Evolutionary conservation across 2,888 invertebrate genomes (phyloP).

Genomic region (Allacma fusca): DNA sequence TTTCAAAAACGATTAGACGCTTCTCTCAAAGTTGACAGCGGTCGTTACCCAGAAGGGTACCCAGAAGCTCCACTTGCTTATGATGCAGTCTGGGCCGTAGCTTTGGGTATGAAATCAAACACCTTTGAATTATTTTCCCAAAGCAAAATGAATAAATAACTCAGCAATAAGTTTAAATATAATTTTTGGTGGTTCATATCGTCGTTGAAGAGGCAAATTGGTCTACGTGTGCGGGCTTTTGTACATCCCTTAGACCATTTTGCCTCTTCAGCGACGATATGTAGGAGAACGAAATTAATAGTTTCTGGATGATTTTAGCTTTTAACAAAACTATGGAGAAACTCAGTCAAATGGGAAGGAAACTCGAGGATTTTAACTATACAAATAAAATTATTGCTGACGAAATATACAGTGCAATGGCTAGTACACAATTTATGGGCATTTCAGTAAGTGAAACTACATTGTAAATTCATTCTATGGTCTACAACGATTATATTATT

Average conservation of each 20-base stretch:
- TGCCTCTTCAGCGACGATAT: too few species aligned
- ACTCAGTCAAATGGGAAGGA: slow-evolving; percentile 79
- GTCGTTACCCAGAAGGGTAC: slow-evolving; percentile 90
- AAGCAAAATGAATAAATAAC: background rate
- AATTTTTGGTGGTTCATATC: too few species aligned
- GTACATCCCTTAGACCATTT: too few species aligned
- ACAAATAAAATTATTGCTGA: slow-evolving; percentile 93
- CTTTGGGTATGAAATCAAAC: slow-evolving; percentile 74
- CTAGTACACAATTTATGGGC: slow-evolving; percentile 96
- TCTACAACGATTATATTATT: too few species aligned
- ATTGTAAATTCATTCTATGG: too few species aligned
- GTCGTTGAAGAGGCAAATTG: too few species aligned
- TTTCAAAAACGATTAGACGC: slow-evolving; percentile 86
- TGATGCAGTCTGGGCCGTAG: slow-evolving; percentile 99
- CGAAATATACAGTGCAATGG: slow-evolving; percentile 96
- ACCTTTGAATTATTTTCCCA: background rate
- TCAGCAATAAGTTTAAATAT: background rate
- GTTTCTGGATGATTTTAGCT: slow-evolving; percentile 74
- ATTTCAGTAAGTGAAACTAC: slow-evolving; percentile 86
- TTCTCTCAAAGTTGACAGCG: slow-evolving; percentile 76
- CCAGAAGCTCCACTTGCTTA: slow-evolving; percentile 98
- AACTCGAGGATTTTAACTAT: slow-evolving; percentile 94
- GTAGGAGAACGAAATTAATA: too few species aligned
- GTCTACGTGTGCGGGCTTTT: too few species aligned
- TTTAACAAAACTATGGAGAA: slow-evolving; percentile 96